These are phyloP conservation scores for Trissonchulus latispiculum DNA, from an alignment of 2,888 invertebrate species.

Conservation along the genomic window DNA sequence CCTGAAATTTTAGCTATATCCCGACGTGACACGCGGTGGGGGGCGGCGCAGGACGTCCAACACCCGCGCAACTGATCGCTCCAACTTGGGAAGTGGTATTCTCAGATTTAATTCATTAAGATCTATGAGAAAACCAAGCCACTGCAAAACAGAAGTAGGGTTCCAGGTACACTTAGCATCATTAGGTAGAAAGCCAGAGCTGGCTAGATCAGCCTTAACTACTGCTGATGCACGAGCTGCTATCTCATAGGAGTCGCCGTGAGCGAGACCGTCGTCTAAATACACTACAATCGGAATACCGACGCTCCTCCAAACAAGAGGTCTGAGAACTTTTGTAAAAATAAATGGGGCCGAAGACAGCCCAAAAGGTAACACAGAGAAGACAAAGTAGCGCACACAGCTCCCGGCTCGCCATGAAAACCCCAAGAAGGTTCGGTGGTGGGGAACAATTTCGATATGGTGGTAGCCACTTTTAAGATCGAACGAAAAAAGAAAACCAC, in stretches of 20 bases:
- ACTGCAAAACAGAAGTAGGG: background rate
- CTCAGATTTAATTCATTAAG: background rate
- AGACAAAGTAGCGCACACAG: background rate
- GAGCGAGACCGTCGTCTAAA: slow-evolving; percentile 16
- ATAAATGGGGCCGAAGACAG: slow-evolving; percentile 16
- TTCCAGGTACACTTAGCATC: background rate
- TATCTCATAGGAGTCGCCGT: background rate
- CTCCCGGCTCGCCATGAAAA: background rate
- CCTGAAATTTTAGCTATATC: background rate
- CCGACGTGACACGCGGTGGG: background rate
- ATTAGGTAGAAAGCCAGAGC: background rate
- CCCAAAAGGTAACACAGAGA: slow-evolving; percentile 21
- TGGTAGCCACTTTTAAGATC: slow-evolving; percentile 22
- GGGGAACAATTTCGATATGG: slow-evolving; percentile 13
- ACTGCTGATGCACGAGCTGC: background rate
- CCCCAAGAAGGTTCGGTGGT: slow-evolving; percentile 9
- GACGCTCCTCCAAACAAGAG: slow-evolving; percentile 13
- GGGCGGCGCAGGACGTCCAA: background rate
- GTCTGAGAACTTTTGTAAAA: slow-evolving; percentile 18
- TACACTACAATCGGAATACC: slow-evolving; percentile 16
- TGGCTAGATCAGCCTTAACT: background rate
- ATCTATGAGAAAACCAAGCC: background rate
- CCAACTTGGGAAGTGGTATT: background rate
- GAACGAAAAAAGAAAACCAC: slow-evolving; percentile 14
- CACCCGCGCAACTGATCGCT: background rate